A percentile compares a stretch with the other conserved stretches of the same genome.
These are phyloP conservation scores for Cherax quadricarinatus DNA, from an alignment of 1,140 invertebrate genomes.

Conservation along the genomic window DNA sequence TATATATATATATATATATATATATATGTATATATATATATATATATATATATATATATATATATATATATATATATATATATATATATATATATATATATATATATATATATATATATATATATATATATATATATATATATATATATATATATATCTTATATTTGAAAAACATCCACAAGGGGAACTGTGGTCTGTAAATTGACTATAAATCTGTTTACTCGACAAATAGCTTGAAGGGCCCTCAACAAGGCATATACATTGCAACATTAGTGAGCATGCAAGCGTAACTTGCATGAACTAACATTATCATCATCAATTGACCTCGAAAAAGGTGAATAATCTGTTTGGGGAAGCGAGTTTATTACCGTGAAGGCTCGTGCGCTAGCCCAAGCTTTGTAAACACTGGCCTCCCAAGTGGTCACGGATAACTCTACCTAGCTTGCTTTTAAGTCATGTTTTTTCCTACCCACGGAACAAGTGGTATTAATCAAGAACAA, in stretches of 20 bases:
- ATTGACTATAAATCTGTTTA: too few relatives aligned
- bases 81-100: constrained; percentile 38
- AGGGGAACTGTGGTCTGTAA: too few relatives aligned
- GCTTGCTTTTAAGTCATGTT: too few relatives aligned
- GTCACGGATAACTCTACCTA: neutral
- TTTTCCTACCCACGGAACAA: too few relatives aligned
- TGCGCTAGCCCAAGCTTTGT: neutral
- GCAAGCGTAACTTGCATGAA: neutral
- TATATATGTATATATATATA: neutral
- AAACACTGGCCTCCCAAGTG: neutral
- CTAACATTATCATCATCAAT: neutral
- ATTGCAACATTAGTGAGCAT: too few relatives aligned
- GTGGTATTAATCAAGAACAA: too few relatives aligned
- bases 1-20: neutral
- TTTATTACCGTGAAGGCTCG: neutral
- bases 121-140: too few relatives aligned
- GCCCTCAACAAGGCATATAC: too few relatives aligned
- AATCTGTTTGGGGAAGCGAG: neutral
- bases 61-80: constrained; percentile 18
- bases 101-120: constrained; percentile 11
- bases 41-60: neutral
- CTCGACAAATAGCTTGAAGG: too few relatives aligned
- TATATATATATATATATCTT: too few relatives aligned
- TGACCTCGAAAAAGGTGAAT: neutral
- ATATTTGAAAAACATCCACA: too few relatives aligned